Conservation (phyloP, 2,797 vertebrate species). For the Xiphorhynchus erythropygius region DNA sequence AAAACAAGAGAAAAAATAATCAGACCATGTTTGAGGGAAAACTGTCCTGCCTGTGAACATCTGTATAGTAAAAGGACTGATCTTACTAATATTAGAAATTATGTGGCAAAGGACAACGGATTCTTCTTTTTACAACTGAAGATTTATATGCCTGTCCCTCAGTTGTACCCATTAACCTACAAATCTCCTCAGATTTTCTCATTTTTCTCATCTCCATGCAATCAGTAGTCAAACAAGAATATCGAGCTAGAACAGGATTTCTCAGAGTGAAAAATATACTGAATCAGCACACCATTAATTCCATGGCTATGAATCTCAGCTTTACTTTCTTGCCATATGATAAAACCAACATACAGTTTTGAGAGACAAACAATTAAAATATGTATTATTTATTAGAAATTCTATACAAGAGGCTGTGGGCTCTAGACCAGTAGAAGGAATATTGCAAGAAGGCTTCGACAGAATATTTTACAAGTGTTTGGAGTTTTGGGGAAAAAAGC, state of each 20-base stretch:
- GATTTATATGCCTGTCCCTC: not conserved
- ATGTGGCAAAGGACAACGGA: not conserved
- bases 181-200: not conserved
- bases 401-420: not conserved
- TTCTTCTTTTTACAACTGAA: not conserved
- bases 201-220: not conserved
- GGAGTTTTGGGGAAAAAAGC: not conserved
- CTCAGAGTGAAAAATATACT: not conserved
- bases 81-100: not conserved
- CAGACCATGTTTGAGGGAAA: not conserved
- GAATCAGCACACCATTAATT: not conserved
- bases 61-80: not conserved
- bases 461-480: not conserved
- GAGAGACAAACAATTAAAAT: not conserved
- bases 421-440: not conserved
- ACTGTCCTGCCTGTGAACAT: not conserved
- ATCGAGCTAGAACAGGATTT: not conserved
- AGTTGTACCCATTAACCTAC: not conserved
- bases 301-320: not conserved
- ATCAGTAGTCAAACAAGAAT: not conserved
- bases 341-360: not conserved
- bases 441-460: not conserved
- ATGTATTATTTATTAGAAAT: not conserved
- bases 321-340: not conserved
- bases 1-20: not conserved